Conservation (phyloP, 2,113 vertebrate genomes). For the Pterocles burchelli region DNA sequence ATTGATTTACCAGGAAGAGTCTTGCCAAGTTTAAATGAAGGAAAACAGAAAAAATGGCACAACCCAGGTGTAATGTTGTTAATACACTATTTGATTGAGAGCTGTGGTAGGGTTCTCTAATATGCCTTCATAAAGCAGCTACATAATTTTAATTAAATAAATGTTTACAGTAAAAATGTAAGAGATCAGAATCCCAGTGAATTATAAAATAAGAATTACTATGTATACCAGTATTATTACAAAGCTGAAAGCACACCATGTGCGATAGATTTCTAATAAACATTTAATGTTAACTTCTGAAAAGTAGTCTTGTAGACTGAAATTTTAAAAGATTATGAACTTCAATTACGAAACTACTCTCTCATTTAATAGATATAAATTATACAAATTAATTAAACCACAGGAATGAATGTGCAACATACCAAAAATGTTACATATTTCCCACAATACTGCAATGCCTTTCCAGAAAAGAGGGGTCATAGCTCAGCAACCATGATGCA, state of each 20-base stretch:
- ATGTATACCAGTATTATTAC: neutral
- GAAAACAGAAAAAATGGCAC: conserved; percentile 27
- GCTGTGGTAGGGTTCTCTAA: neutral
- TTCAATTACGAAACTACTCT: neutral
- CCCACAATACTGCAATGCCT: neutral
- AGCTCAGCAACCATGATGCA: neutral
- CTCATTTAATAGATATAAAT: neutral
- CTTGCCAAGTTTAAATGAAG: conserved; percentile 32
- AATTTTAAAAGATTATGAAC: neutral
- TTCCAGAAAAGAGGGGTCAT: neutral
- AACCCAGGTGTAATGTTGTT: neutral
- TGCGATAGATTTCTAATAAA: neutral
- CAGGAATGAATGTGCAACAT: neutral
- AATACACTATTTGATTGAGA: neutral
- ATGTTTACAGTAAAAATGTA: neutral
- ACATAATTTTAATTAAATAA: neutral
- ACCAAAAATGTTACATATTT: neutral
- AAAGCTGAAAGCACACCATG: neutral
- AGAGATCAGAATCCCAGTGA: neutral
- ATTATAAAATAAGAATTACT: neutral
- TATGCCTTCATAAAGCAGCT: neutral
- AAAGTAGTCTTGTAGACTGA: neutral
- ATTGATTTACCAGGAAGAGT: conserved; percentile 26
- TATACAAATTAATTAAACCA: neutral
- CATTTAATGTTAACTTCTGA: neutral